These are phyloP conservation scores for Colaptes auratus DNA, from an alignment of 2,113 vertebrate species.

Conservation along the genomic window DNA sequence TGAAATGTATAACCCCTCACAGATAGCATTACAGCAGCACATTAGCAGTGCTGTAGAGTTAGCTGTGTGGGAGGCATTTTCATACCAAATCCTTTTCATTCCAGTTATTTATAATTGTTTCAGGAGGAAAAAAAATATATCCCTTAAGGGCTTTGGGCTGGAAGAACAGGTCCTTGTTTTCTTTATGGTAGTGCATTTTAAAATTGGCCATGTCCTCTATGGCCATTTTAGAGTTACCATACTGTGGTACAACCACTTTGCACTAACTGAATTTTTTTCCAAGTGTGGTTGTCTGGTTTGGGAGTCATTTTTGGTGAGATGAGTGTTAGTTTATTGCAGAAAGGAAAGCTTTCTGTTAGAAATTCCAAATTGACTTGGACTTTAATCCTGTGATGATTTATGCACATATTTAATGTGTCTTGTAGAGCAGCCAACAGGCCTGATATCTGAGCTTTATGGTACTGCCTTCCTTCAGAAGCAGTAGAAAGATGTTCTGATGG, in stretches of 20 bases:
- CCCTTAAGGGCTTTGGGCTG: conserved; percentile 29
- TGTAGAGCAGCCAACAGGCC: neutral
- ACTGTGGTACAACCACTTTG: neutral
- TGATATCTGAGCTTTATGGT: neutral
- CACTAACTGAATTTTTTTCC: neutral
- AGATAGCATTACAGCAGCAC: neutral
- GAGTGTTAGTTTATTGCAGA: neutral
- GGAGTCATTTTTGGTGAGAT: neutral
- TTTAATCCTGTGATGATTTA: conserved; percentile 1
- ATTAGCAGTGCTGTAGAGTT: conserved; percentile 16
- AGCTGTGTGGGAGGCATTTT: conserved; percentile 54
- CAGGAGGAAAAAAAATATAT: neutral
- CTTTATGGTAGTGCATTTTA: neutral
- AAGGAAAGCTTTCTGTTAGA: neutral
- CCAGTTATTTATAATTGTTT: conserved; percentile 49
- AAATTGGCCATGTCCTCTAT: neutral
- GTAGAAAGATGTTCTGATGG: neutral
- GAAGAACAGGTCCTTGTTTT: neutral
- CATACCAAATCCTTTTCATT: neutral
- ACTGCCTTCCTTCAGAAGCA: neutral
- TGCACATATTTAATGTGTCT: neutral
- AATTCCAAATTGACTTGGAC: conserved; percentile 16
- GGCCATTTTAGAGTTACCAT: neutral
- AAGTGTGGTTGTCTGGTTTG: neutral
- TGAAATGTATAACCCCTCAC: neutral